Evolutionary conservation across 2,113 vertebrate species (phyloP).

Genomic region (Ursus arctos): DNA sequence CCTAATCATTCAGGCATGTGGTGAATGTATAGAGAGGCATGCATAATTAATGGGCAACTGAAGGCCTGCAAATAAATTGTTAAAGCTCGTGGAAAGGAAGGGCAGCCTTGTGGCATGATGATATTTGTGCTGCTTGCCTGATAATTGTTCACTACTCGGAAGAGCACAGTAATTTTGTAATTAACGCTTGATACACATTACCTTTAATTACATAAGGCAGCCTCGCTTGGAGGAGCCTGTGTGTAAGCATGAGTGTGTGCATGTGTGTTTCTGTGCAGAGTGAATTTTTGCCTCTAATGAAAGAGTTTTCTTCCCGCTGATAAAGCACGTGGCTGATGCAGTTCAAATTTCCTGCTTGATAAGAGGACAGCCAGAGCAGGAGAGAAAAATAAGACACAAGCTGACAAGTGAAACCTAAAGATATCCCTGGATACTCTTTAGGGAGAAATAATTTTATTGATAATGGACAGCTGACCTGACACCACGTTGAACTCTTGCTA

Average conservation of each 20-base stretch:
- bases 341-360: constrained; percentile 36
- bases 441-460: not conserved
- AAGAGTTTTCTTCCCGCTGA: not conserved
- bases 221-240: not conserved
- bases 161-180: constrained; percentile 67
- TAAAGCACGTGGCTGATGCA: not conserved
- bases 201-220: constrained; percentile 66
- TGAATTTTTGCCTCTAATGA: constrained; percentile 36
- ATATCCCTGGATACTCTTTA: not conserved
- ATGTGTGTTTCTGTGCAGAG: not conserved
- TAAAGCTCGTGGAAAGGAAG: not conserved
- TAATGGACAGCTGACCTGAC: not conserved
- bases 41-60: constrained; percentile 40
- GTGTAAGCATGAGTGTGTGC: not conserved
- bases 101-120: constrained; percentile 46
- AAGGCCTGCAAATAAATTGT: constrained; percentile 56
- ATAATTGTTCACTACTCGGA: constrained; percentile 52
- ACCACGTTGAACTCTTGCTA: not conserved
- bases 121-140: constrained; percentile 67
- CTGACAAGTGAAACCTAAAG: not conserved
- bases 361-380: not conserved
- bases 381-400: not conserved
- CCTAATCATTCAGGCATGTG: not conserved
- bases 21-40: not conserved
- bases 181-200: constrained; percentile 60